Evolutionary conservation across 2,888 invertebrate species (phyloP), one percentile per base, ranked within the genome.

Genomic region (Tanaodytes sp.): DNA sequence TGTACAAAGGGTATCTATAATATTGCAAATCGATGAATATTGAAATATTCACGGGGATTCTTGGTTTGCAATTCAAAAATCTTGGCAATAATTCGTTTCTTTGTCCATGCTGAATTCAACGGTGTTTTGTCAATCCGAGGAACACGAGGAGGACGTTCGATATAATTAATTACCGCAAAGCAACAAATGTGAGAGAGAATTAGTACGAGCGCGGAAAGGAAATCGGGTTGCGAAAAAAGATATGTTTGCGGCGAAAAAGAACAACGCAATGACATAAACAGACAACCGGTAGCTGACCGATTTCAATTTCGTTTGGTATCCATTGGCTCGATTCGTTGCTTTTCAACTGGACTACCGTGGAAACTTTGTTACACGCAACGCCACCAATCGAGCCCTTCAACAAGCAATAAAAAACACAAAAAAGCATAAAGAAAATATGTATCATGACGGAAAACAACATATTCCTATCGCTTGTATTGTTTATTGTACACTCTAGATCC

Each of bases 401-500:
- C 71, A 75, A 74, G 72, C 69, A 73, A 75, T 64, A 74, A 74
- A 57, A 63, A 71, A 63, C 12, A 15, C 2, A 33, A n/a, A 33
- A 11, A 11, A 27, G 27, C 5, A 27, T 27, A 9, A 27, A 27
- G 9, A 27, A 27, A 9, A 9, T 27, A 6, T 6, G 5, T 77
- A 78, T 78, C 75, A 77, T 77, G 75, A 74, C 72, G 72, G 62
- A 66, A 72, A 57, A 76, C 82, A 81, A 80, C 79, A 78, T 82
- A 82, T 81, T 82, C 80, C 80, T 79, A 80, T 80, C 79, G 80
- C 81, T 84, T 84, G 82, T 83, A 84, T 80, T 84, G 81, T 84
- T 83, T 82, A 84, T 83, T 84, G 81, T 83, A 82, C 77, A 80
- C 78, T 73, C 69, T 76, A 75, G 75, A 71, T 73, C 73, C 73